Base-by-base conservation (phyloP, 2,888 invertebrate species). In the Smittia sp. region DNA sequence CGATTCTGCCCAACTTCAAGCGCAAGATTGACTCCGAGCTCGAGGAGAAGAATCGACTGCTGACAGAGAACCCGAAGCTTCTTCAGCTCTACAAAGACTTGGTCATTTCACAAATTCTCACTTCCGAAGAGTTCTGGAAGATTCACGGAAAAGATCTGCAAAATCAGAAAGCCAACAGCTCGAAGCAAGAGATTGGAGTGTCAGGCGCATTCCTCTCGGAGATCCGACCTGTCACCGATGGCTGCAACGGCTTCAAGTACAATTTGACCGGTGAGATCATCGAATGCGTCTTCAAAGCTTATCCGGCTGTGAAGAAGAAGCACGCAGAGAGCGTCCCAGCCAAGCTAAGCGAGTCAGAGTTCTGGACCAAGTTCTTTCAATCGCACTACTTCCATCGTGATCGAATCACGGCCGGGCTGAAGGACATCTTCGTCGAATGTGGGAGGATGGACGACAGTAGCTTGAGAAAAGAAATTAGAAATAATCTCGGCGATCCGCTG, bases 311-410 rank as follows among this genome's bases (percentile, higher is more conserved):
- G 0, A 92, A 95, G 79, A 92, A 92, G 85, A 98, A 98, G 86
- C 97, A 98, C 82, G 84, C 90, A 74, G 98, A 99, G 81, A 91
- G 95, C 83, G 99, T 99, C 41, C 99, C 99, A 32, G 88, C 91
- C 76, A 94, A 96, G 85, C 87, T 98, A 88, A 89, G 92, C 0
- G 99, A 99, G 84, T 89, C 93, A 0, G 97, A 98, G 79, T 99
- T 99, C 84, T 99, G 99, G 99, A 96, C 96, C 13, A 94, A 96
- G 80, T 99, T 99, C 84, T 99, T 99, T 85, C 98, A 99, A 81
- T 98, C 98, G 15, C 98, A 99, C 85, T 99, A 99, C 85, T 94
- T 94, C 85, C 98, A 98, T 84, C 89, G 96, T 77, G 94, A 96
- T 83, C 90, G 95, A 74, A 91, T 94, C 77, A 92, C 92, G 77